Evolutionary conservation across 2,888 invertebrate species (phyloP).

Genomic region (Drosophila subsilvestris): DNA sequence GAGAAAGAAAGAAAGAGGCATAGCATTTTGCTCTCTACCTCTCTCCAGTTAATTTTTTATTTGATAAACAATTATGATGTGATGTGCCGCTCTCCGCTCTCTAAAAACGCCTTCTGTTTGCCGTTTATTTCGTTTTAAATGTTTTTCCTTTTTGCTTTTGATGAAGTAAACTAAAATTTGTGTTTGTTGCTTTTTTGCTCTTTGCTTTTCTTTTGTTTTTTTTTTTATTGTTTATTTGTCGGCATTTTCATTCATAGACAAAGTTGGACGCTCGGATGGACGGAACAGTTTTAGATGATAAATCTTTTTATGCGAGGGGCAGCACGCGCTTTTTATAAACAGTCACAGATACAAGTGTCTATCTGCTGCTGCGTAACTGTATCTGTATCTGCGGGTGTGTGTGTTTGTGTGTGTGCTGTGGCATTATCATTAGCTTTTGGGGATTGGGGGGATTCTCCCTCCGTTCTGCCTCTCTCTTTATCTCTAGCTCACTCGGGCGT

Average conservation of each 20-base stretch:
- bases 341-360: constrained; percentile 12
- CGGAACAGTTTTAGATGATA: constrained; percentile 47
- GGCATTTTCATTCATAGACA: constrained; percentile 71
- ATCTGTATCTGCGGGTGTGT: constrained; percentile 16
- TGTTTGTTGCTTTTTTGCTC: constrained; percentile 42
- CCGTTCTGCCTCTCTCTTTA: constrained; percentile 38
- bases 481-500: constrained; percentile 31
- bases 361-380: constrained; percentile 7
- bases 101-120: constrained; percentile 46
- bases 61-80: constrained; percentile 53
- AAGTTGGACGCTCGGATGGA: constrained; percentile 6
- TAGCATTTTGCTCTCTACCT: constrained; percentile 19
- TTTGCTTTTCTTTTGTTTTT: constrained; percentile 34
- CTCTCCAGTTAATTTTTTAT: constrained; percentile 34
- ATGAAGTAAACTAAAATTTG: constrained; percentile 49
- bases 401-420: constrained; percentile 33
- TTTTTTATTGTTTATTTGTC: constrained; percentile 52
- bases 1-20: constrained; percentile 8
- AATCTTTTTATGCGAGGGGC: constrained; percentile 51
- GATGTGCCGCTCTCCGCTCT: constrained; percentile 15
- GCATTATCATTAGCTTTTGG: constrained; percentile 67
- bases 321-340: constrained; percentile 47
- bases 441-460: constrained; percentile 39
- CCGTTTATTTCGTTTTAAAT: constrained; percentile 62
- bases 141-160: constrained; percentile 43